phyloP scores from a whole-genome alignment of 2,888 invertebrate species.

The Boloria euphrosyne region DNA sequence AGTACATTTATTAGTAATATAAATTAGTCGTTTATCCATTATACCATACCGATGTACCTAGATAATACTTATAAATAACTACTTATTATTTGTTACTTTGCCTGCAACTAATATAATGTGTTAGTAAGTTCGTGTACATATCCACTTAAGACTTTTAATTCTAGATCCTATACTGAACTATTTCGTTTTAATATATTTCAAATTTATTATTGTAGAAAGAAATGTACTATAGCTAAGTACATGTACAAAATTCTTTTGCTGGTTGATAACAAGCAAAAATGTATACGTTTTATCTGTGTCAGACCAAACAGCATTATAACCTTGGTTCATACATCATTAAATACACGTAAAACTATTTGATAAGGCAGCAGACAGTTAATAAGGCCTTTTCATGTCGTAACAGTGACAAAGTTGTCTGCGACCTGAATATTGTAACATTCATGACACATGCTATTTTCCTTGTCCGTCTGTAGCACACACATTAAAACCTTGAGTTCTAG shows the following conservation, averaged over 20 bases:
- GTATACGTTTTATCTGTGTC: conserved; percentile 1
- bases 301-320: conserved; percentile 10
- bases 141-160: not conserved
- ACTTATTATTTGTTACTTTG: not conserved
- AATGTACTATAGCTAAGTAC: not conserved
- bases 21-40: too few relatives aligned
- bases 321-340: conserved; percentile 15
- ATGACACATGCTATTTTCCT: conserved; percentile 9
- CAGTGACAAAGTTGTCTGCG: conserved; percentile 16
- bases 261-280: not conserved
- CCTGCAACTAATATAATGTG: not conserved
- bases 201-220: not conserved
- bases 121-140: too few relatives aligned
- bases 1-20: too few relatives aligned
- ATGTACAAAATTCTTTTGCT: not conserved
- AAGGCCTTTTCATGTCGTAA: conserved; percentile 16
- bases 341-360: conserved; percentile 12
- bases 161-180: not conserved
- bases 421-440: conserved; percentile 11
- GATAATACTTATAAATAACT: too few relatives aligned
- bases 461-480: not conserved
- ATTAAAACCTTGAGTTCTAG: not conserved
- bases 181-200: not conserved
- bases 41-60: too few relatives aligned
- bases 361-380: conserved; percentile 14